These are phyloP conservation scores for Trematocara variabile DNA, from an alignment of 2,113 vertebrate genomes.

Conservation along the genomic window DNA sequence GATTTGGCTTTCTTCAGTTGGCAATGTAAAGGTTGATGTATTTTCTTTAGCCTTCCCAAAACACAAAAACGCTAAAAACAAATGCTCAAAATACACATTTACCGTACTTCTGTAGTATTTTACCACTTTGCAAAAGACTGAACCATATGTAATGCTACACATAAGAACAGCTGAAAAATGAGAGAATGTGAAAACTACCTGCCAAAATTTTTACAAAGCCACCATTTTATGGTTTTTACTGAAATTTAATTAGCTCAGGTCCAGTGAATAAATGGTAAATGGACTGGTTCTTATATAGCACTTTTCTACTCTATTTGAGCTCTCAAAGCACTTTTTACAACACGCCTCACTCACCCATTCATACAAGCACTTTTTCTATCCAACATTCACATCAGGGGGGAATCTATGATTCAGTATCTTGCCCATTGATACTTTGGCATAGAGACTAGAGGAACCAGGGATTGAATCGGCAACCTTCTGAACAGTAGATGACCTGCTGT, in stretches of 20 bases:
- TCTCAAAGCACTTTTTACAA: background rate
- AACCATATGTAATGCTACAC: background rate
- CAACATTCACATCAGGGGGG: background rate
- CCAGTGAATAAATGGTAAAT: background rate
- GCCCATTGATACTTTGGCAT: background rate
- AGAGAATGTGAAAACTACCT: background rate
- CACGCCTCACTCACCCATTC: background rate
- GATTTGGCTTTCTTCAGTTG: background rate
- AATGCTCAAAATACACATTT: background rate
- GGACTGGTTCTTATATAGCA: background rate
- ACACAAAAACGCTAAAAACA: background rate
- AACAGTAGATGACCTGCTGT: background rate
- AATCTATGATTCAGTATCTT: background rate
- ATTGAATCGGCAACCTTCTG: background rate
- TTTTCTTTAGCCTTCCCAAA: background rate
- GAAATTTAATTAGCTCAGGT: background rate
- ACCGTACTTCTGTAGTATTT: background rate
- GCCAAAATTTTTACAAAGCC: background rate
- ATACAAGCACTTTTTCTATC: background rate
- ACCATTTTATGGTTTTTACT: background rate
- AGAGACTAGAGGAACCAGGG: background rate
- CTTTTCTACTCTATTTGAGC: background rate
- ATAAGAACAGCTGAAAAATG: background rate
- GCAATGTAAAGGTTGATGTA: background rate
- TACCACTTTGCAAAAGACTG: background rate